Percentiles rank a stretch among this genome's conserved stretches.
phyloP scores from a whole-genome alignment of 92 coral and sea anemone genomes.

The Meandrina meandrites region DNA sequence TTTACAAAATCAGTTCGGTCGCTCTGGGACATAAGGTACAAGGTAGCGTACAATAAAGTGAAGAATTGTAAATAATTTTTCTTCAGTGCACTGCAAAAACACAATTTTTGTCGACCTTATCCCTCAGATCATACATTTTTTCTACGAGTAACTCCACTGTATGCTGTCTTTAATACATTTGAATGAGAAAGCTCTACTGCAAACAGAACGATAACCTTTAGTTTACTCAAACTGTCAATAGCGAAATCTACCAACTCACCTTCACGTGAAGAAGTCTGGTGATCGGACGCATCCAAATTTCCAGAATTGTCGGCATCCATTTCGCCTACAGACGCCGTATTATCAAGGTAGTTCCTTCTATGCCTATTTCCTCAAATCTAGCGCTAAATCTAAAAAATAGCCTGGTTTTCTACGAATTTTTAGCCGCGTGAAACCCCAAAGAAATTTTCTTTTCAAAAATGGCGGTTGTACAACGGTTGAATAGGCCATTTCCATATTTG shows the following conservation, averaged over 20 bases:
- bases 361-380: neutral
- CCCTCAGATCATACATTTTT: neutral
- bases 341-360: neutral
- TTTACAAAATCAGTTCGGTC: neutral
- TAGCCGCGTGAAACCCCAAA: constrained; percentile 1
- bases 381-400: constrained; percentile 1
- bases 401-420: constrained; percentile 11
- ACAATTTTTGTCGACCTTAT: neutral
- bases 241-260: constrained; percentile 27
- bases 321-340: constrained; percentile 24
- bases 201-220: constrained; percentile 9
- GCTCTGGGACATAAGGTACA: neutral
- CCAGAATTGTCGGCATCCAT: constrained; percentile 60
- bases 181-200: neutral
- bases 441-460: constrained; percentile 78
- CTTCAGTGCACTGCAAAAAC: too few species aligned
- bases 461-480: constrained; percentile 91
- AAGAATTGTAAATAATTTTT: neutral
- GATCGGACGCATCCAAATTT: constrained; percentile 61
- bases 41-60: neutral
- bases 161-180: neutral
- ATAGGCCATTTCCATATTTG: constrained; percentile 60
- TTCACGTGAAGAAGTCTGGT: constrained; percentile 40
- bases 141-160: neutral
- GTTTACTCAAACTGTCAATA: neutral